These are phyloP conservation scores for Alethe diademata DNA, from an alignment of 2,113 vertebrate genomes.

Conservation along the genomic window DNA sequence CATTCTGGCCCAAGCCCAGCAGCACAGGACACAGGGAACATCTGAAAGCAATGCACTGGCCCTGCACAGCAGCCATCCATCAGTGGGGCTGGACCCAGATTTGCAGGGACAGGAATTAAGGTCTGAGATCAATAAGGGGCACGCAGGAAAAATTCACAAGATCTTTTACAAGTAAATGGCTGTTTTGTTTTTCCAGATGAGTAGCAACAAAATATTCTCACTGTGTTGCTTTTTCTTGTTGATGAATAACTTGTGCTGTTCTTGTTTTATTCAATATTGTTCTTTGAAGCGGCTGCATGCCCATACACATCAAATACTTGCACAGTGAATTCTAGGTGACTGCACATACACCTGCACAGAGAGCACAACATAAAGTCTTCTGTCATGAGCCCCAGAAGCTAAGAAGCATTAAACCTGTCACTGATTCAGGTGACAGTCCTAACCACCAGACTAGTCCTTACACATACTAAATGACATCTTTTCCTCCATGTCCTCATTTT, in stretches of 20 bases:
- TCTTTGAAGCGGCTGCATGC: background rate
- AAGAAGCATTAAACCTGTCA: background rate
- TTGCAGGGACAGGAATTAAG: background rate
- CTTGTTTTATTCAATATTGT: background rate
- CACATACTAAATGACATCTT: background rate
- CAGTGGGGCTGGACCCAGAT: background rate
- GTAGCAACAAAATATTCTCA: background rate
- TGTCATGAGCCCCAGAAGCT: background rate
- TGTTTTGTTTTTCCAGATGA: background rate
- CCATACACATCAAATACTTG: background rate
- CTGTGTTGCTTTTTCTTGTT: background rate
- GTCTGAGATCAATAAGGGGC: background rate
- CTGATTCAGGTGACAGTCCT: background rate
- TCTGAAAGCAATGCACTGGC: background rate
- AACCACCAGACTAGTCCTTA: background rate
- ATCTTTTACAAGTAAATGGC: background rate
- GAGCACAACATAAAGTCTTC: background rate
- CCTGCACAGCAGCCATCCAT: background rate
- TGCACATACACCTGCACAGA: background rate
- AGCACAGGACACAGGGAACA: background rate
- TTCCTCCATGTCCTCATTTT: background rate
- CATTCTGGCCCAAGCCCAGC: background rate
- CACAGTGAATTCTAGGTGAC: background rate
- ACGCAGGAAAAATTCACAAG: background rate
- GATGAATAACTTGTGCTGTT: background rate